Evolutionary conservation across 2,888 invertebrate species (phyloP).

Genomic region (Polymixis lichenea): DNA sequence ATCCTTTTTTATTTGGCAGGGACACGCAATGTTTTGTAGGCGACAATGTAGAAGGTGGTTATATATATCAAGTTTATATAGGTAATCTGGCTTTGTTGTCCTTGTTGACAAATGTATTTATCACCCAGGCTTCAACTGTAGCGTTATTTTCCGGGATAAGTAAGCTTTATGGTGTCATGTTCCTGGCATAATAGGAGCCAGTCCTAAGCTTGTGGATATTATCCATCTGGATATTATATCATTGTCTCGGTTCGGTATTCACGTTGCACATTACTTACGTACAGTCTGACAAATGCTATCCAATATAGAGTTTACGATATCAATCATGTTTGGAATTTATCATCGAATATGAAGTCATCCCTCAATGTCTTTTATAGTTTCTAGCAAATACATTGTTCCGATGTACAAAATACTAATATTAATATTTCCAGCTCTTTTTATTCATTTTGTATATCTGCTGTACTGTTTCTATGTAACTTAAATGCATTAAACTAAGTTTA

Average conservation of each 20-base stretch:
- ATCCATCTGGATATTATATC: constrained; percentile 36
- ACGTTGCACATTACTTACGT: constrained; percentile 34
- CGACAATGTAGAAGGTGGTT: constrained; percentile 58
- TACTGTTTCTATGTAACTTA: not conserved
- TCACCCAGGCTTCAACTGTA: constrained; percentile 56
- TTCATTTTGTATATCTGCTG: too few relatives aligned
- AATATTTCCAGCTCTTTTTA: too few relatives aligned
- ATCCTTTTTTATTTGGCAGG: constrained; percentile 78
- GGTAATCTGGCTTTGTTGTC: constrained; percentile 63
- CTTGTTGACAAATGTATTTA: constrained; percentile 68
- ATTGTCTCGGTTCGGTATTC: constrained; percentile 23
- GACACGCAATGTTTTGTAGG: constrained; percentile 74
- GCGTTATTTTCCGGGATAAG: constrained; percentile 57
- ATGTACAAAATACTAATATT: constrained; percentile 1
- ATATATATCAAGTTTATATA: constrained; percentile 63
- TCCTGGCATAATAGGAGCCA: constrained; percentile 21
- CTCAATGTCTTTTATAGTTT: constrained; percentile 6
- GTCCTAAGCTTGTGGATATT: constrained; percentile 52
- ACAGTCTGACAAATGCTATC: constrained; percentile 17
- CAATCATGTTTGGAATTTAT: constrained; percentile 41
- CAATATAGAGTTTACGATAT: constrained; percentile 21
- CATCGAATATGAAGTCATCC: constrained; percentile 27
- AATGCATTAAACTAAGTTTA: constrained; percentile 19
- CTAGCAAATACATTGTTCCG: constrained; percentile 2
- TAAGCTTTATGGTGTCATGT: constrained; percentile 57